Base-by-base conservation (phyloP, 1,140 invertebrate genomes). In the Elysia chlorotica region DNA sequence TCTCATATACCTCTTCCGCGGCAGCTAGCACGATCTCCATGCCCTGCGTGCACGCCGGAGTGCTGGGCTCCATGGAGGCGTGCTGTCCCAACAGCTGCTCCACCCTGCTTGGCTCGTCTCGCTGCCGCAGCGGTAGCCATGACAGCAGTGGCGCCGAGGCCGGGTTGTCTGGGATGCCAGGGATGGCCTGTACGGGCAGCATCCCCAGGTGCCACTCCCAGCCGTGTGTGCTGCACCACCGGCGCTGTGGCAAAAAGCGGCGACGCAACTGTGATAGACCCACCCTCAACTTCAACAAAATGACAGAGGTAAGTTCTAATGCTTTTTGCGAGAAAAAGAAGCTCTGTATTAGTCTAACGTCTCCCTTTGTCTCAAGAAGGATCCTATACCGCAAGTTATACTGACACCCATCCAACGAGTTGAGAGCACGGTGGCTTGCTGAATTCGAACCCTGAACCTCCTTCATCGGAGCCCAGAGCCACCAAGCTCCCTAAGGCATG, bases 201-300 rank as follows among this genome's bases (percentile, higher is more conserved):
- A 81, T 84, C 62, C 83, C 82, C 25, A 74, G 84, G 19, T 85
- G 84, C 77, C 81, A 79, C 53, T 85, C 84, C 36, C 84, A 85
- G 61, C 84, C 84, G 17, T 85, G 83, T 68, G 81, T 85, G 41
- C 78, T 82, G 23, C 81, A 82, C 75, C 81, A 85, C 69, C 78
- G 84, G 53, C 82, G 81, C 48, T 79, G 74, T 68, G 84, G 82
- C 17, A 76, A 81, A 48, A 83, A 84, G 74, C 74, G 84, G 54
- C 57, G 83, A 33, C 78, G 82, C n/a, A 78, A 83, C 53, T 74
- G 75, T 68, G 78, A 82, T 73, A 74, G 84, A 62, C 84, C 84
- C 25, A 79, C 78, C 2, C 73, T 85, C 17, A 81, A 85, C 75
- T 83, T 85, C 66, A 71, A 77, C 31, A 85, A 85, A 76, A 85